Conservation (phyloP, 92 coral and sea anemone genomes). For the Isaurus tuberculatus region DNA sequence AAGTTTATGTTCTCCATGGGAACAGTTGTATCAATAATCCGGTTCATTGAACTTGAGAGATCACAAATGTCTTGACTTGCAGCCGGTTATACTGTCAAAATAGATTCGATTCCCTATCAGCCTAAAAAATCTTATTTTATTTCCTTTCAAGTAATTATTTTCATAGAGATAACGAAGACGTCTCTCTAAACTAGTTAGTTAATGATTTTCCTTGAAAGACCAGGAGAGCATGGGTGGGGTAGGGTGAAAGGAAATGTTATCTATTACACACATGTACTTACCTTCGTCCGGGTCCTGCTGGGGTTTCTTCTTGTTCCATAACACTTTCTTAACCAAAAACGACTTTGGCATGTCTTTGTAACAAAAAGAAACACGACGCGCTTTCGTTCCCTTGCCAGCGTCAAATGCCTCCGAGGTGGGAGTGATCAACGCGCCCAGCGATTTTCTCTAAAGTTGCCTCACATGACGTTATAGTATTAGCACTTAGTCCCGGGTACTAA, state of each 20-base stretch:
- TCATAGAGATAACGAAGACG: not conserved
- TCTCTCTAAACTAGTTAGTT: not conserved
- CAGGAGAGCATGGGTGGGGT: conserved; percentile 19
- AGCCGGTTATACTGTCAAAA: conserved; percentile 42
- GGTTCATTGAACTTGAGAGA: conserved; percentile 31
- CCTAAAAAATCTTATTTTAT: not conserved
- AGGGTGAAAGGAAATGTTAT: conserved; percentile 55
- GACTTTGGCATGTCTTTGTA: conserved; percentile 94
- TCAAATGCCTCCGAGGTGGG: conserved; percentile 5
- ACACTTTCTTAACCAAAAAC: conserved; percentile 90
- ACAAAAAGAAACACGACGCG: conserved; percentile 9
- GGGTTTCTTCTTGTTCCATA: conserved; percentile 62
- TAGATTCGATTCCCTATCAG: not conserved
- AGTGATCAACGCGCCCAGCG: conserved; percentile 12
- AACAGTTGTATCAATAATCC: conserved; percentile 2
- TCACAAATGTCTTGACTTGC: conserved; percentile 25
- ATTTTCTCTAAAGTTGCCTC: conserved; percentile 2
- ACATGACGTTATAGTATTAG: conserved; percentile 44
- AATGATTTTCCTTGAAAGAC: not conserved
- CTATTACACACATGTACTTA: conserved; percentile 67
- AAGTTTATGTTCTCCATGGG: conserved; percentile 41
- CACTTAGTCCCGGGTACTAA: conserved; percentile 30
- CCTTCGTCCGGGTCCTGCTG: conserved; percentile 53
- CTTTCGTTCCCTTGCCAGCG: conserved; percentile 7
- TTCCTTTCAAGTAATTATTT: not conserved